phyloP scores from a whole-genome alignment of 2,113 vertebrate genomes.

The Bos indicus region DNA sequence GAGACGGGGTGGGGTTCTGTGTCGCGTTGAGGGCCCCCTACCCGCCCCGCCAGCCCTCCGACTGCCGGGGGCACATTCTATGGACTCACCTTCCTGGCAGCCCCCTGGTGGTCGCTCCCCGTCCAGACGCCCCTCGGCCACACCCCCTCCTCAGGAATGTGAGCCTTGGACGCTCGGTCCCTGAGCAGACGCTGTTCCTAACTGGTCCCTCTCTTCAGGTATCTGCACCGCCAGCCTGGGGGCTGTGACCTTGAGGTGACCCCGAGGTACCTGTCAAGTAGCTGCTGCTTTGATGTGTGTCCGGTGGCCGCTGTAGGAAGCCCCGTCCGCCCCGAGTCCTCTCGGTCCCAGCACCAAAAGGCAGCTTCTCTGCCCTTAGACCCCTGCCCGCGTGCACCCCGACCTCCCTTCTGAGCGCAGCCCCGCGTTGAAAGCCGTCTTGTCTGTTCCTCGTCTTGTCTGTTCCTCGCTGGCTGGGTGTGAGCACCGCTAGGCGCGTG shows the following conservation, averaged over 20 bases:
- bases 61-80: neutral
- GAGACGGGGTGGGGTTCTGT: neutral
- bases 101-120: neutral
- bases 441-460: neutral
- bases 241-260: neutral
- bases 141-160: neutral
- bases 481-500: neutral
- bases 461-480: neutral
- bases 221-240: neutral
- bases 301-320: neutral
- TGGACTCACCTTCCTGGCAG: neutral
- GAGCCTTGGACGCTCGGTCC: neutral
- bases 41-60: neutral
- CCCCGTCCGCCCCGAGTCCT: neutral
- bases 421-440: neutral
- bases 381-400: neutral
- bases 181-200: neutral
- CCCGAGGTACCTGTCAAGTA: neutral
- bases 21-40: neutral
- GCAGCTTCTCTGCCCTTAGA: neutral
- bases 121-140: neutral
- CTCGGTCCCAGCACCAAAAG: neutral
- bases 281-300: neutral
- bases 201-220: slow-evolving; percentile 26
- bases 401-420: neutral